Evolutionary conservation across 2,888 invertebrate species (phyloP), one percentile per base, ranked within the genome.

Genomic region (Cacoxenus indagator): DNA sequence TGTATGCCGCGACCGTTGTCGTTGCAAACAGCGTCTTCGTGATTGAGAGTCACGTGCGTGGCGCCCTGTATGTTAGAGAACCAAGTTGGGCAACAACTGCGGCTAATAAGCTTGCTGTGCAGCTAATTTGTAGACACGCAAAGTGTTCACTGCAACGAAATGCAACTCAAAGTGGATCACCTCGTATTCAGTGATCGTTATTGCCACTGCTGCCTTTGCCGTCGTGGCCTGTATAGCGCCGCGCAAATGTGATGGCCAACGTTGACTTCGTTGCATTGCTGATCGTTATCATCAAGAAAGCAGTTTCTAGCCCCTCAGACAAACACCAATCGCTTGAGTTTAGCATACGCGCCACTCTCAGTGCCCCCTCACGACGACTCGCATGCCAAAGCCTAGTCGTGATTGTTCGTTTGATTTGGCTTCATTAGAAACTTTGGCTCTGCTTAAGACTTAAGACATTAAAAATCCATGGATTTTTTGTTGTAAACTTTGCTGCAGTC

Each of bases 71-170:
- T n/a, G n/a, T n/a, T n/a, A n/a, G n/a, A n/a, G n/a, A n/a, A n/a
- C n/a, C n/a, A n/a, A n/a, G n/a, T n/a, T n/a, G n/a, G n/a, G n/a
- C n/a, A n/a, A n/a, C n/a, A n/a, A n/a, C n/a, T n/a, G n/a, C n/a
- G n/a, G n/a, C n/a, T n/a, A n/a, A n/a, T n/a, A n/a, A 55, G 55
- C 26, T 55, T 55, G 55, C 26, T 55, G 55, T 26, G 26, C 55
- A 55, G 26, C 55, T 55, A 55, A 55, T 55, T 55, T 55, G 55
- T 55, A 55, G 55, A 55, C 55, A 55, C 55, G 55, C 24, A 55
- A 26, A 24, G 55, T 26, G 26, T 26, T 55, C 14, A 55, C 14
- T 55, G 55, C n/a, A 26, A 26, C 45, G 22, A n/a, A 55, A 55
- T 55, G 55, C 27, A 55, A 26, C 26, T 55, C 26, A 55, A 55